A percentile compares a stretch with the other conserved stretches of the same genome.
Conservation (phyloP, 2,888 invertebrate species). For the Arrhopalites spinosus region DNA sequence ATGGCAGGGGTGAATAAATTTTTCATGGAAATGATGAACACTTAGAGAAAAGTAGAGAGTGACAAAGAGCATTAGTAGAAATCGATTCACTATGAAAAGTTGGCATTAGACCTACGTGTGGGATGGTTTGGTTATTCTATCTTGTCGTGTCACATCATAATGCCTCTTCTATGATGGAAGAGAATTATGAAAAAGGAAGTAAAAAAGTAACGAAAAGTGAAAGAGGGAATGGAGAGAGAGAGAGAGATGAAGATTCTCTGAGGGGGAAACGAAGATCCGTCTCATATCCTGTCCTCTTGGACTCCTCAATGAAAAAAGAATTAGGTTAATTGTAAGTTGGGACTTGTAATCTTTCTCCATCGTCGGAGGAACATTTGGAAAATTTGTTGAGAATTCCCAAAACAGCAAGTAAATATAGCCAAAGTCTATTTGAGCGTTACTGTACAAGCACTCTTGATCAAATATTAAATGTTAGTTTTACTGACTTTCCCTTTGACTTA, state of each 20-base stretch:
- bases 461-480: slow-evolving; percentile 1
- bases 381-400: neutral
- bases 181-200: neutral
- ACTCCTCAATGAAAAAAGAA: slow-evolving; percentile 18
- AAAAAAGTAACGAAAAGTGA: neutral
- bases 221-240: neutral
- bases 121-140: slow-evolving; percentile 14
- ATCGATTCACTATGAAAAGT: slow-evolving; percentile 8
- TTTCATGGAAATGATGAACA: slow-evolving; percentile 30
- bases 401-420: no score
- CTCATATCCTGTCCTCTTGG: neutral
- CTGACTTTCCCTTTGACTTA: neutral
- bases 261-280: neutral
- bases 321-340: slow-evolving; percentile 27
- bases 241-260: neutral
- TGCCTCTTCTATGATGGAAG: neutral
- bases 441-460: slow-evolving; percentile 2
- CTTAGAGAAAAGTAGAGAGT: slow-evolving; percentile 15
- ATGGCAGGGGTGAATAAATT: slow-evolving; percentile 24
- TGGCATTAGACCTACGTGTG: no score
- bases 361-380: neutral
- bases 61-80: slow-evolving; percentile 27
- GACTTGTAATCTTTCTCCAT: slow-evolving; percentile 16
- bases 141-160: neutral
- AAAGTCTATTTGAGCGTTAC: no score